Conservation (phyloP, 2,888 invertebrate genomes). For the Athripsodes cinereus region DNA sequence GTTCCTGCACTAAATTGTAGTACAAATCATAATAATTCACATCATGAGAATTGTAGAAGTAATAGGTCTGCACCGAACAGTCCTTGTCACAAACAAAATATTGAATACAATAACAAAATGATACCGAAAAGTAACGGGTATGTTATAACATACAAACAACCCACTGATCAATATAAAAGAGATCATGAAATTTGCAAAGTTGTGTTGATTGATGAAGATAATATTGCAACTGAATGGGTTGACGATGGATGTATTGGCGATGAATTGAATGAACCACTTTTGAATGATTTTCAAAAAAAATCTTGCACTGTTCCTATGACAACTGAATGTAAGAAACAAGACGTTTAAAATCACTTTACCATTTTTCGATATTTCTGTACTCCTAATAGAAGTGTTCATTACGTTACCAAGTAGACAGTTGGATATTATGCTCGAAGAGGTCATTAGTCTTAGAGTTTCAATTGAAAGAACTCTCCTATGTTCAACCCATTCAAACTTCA, state of each 20-base stretch:
- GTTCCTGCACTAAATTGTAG: slow-evolving; percentile 25
- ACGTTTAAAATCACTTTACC: too few relatives aligned
- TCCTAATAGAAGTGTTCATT: too few relatives aligned
- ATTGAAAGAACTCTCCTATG: too few relatives aligned
- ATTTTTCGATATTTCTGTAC: too few relatives aligned
- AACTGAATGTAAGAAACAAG: too few relatives aligned
- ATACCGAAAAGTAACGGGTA: slow-evolving; percentile 6
- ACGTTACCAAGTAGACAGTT: too few relatives aligned
- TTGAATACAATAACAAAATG: slow-evolving; percentile 11
- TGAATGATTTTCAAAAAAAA: slow-evolving; percentile 18
- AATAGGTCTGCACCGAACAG: slow-evolving; percentile 26
- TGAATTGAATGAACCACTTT: slow-evolving; percentile 20
- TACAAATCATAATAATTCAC: slow-evolving; percentile 15
- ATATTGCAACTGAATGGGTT: slow-evolving; percentile 24
- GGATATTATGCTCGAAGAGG: too few relatives aligned
- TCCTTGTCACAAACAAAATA: slow-evolving; percentile 20
- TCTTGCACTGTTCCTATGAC: neutral
- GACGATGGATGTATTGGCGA: slow-evolving; percentile 17
- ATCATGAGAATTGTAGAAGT: slow-evolving; percentile 10
- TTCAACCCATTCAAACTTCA: too few relatives aligned
- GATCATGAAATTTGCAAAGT: slow-evolving; percentile 20
- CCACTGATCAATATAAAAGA: slow-evolving; percentile 3
- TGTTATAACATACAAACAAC: slow-evolving; percentile 2
- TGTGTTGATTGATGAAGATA: slow-evolving; percentile 24
- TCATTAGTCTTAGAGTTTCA: too few relatives aligned